Base-by-base conservation (phyloP, 64 coral and sea anemone species). In the Montipora sp. region DNA sequence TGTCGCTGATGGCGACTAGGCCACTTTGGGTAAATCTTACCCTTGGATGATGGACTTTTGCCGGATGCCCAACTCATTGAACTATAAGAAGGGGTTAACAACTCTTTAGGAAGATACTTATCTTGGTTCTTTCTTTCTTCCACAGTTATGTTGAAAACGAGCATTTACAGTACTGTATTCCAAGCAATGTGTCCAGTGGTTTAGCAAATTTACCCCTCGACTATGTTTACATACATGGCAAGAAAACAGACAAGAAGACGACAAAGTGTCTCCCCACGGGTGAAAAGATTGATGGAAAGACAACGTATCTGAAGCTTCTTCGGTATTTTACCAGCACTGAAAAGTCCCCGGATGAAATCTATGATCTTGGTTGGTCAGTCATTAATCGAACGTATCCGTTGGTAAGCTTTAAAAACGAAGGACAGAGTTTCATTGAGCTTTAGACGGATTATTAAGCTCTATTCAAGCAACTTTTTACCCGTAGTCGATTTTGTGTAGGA, bases 251-350 rank as follows among this genome's bases (percentile, higher is more conserved):
- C 16, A 18, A 50, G 74, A 73, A 2, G 36, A 96, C 95, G 5
- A 93, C 80, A 4, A 80, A 93, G 18, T 45, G 55, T 8, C 83
- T 96, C 5, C 95, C 95, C n/a, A 93, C 75, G 5, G 88, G 88
- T 2, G 95, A 96, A 77, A 58, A n/a, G 15, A 18, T 96, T 20
- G 58, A 96, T 68, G 95, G 95, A 4, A 90, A 78, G 48, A 12
- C 83, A 23, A 90, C 95, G 1, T 96, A 91, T 79, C 51, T 73
- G 3, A 80, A 76, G 51, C 76, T 96, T 79, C 36, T 96, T 15
- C 77, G 77, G 50, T 96, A 88, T 75, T 96, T 93, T 65, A 96
- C 88, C n/a, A 90, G 91, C 2, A 90, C 72, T 23, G 75, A 93
- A 22, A 96, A 86, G 16, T 77, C 95, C n/a, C 79, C 95, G 8